Evolutionary conservation across 2,113 vertebrate species (phyloP).

Genomic region (Oxyura jamaicensis): DNA sequence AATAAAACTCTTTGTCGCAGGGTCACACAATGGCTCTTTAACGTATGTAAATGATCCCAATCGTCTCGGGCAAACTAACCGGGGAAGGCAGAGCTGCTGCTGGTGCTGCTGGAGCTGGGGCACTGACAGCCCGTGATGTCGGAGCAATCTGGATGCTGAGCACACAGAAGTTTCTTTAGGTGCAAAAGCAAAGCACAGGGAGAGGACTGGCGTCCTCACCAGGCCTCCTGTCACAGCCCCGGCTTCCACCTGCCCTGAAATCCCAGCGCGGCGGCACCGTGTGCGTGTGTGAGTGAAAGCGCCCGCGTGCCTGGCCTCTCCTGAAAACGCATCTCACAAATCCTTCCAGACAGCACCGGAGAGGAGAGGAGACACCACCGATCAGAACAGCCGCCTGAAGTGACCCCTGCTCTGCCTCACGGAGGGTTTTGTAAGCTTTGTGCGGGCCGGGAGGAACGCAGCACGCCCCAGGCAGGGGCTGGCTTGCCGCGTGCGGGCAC

Average conservation of each 20-base stretch:
- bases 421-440: constrained; percentile 8
- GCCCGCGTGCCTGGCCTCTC: neutral
- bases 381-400: constrained; percentile 55
- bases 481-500: neutral
- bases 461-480: neutral
- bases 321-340: constrained; percentile 38
- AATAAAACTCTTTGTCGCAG: constrained; percentile 29
- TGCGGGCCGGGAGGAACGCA: neutral
- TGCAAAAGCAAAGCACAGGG: neutral
- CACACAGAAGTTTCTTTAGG: constrained; percentile 23
- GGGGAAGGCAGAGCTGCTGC: constrained; percentile 8
- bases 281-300: neutral
- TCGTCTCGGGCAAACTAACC: neutral
- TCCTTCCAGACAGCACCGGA: constrained; percentile 63
- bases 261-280: neutral
- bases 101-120: neutral
- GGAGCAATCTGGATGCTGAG: neutral
- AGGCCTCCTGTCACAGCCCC: neutral
- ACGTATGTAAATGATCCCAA: constrained; percentile 31
- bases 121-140: neutral
- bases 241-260: constrained; percentile 3
- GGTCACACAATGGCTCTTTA: constrained; percentile 42
- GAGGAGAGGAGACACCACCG: constrained; percentile 36
- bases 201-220: neutral
- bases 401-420: constrained; percentile 57